Evolutionary conservation across 2,888 invertebrate genomes (phyloP).

Genomic region (Drosophila putrida): DNA sequence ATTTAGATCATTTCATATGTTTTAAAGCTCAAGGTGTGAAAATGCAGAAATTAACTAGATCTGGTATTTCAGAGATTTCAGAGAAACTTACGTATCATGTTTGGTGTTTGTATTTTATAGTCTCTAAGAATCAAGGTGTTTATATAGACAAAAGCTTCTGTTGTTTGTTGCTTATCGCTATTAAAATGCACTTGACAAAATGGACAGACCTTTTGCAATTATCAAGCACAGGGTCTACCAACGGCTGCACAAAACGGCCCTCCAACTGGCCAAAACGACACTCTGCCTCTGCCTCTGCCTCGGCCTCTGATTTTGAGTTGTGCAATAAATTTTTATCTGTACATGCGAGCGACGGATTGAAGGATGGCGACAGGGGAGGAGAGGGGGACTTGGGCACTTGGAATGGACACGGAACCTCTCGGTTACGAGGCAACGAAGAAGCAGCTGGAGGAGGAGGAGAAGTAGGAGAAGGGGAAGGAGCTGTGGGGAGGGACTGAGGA

Average conservation of each 20-base stretch:
- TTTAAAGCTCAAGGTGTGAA: too few species aligned
- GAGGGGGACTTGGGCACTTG: conserved; percentile 9
- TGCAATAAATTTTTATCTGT: conserved; percentile 80
- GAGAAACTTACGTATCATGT: too few species aligned
- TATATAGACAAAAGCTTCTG: too few species aligned
- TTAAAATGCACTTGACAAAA: too few species aligned
- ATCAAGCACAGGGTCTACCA: not conserved
- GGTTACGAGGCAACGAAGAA: conserved; percentile 2
- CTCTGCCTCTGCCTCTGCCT: conserved; percentile 39
- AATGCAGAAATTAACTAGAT: too few species aligned
- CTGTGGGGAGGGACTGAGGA: not conserved
- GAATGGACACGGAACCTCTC: conserved; percentile 18
- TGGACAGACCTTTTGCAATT: too few species aligned
- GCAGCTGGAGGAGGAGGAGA: not conserved
- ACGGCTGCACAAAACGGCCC: conserved; percentile 23
- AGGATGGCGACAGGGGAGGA: conserved; percentile 6
- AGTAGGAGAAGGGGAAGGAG: not conserved
- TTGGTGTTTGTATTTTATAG: too few species aligned
- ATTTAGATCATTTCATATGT: too few species aligned
- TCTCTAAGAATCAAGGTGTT: too few species aligned
- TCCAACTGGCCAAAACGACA: conserved; percentile 25
- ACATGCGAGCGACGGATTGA: conserved; percentile 70
- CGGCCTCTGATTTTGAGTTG: conserved; percentile 75
- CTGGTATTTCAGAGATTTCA: too few species aligned
- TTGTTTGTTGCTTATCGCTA: too few species aligned